Evolutionary conservation across 1,140 invertebrate species (phyloP), one percentile per base, ranked within the genome.

Genomic region (Aphelenchoides fujianensis): DNA sequence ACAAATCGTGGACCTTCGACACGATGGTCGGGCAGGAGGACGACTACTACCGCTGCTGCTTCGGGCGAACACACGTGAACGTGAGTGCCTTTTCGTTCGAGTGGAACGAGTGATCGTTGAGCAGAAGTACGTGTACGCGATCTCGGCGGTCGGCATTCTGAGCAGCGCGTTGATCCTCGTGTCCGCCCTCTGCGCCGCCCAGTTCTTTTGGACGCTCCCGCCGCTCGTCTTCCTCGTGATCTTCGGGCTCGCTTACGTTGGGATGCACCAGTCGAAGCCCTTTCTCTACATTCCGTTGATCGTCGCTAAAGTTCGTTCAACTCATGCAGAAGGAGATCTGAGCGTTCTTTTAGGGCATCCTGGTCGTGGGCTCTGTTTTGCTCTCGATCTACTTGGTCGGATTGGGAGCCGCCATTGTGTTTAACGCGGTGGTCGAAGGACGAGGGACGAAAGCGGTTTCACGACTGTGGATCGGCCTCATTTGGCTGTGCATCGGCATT

Each of bases 1-100:
- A 48, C 23, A 48, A 48, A 23, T 19, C 5, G 19, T 59, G 55
- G 55, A 59, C 55, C 12, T 59, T 59, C 34, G 55, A 59, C 34
- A 30, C 55, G 55, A 7, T 59, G 19, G 19, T 19, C 5, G 55
- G 34, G 5, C 55, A 5, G 19, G 7, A 5, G 5, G 5, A 5
- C 5, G 55, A 59, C 55, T 59, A 59, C 23, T 59, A 59, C 23
- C 5, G 5, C 28, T 59, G 55, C 19, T 59, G 5, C 34, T 59
- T 5, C 5, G 34, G 34, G 28, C n/a, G n/a, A n/a, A 19, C 19
- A 19, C 55, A 59, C 23, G 5, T 5, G 28, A 5, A 59, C 19
- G 55, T 59, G 23, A 48, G 41, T 48, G 41, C 23, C 23, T 48
- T 48, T 48, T 12, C 12, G 23, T 23, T 48, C 41, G 12, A 48